Conservation (phyloP, 2,888 invertebrate genomes). For the Allacma fusca region DNA sequence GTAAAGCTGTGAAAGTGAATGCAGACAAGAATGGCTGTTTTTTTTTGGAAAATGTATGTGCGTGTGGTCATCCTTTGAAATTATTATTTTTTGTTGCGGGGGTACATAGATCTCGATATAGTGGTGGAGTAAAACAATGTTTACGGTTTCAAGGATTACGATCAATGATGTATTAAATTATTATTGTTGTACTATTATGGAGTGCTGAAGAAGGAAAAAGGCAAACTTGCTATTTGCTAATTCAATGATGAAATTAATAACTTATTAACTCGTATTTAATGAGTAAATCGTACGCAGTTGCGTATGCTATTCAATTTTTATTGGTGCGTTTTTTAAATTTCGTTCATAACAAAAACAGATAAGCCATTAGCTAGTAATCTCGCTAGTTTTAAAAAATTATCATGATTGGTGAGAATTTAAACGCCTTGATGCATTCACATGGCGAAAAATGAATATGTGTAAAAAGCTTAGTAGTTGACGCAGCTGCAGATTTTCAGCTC, state of each 20-base stretch:
- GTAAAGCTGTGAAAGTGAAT: constrained; percentile 10
- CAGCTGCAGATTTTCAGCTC: too few relatives aligned
- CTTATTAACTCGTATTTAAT: constrained; percentile 38
- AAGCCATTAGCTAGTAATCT: too few relatives aligned
- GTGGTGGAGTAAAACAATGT: constrained; percentile 10
- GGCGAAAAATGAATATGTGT: too few relatives aligned
- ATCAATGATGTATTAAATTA: constrained; percentile 22
- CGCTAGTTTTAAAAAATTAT: too few relatives aligned
- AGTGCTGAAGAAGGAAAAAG: constrained; percentile 12
- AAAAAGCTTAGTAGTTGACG: too few relatives aligned
- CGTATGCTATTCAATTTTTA: constrained; percentile 28
- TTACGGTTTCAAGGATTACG: not conserved
- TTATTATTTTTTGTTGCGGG: constrained; percentile 19
- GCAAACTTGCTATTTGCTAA: constrained; percentile 15
- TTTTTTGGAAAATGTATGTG: constrained; percentile 13
- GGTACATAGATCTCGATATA: constrained; percentile 29
- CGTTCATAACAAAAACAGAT: not conserved
- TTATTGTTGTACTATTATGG: constrained; percentile 27
- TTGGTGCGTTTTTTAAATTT: not conserved
- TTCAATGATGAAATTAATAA: constrained; percentile 40
- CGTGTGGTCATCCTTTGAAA: not conserved
- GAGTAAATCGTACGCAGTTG: constrained; percentile 38
- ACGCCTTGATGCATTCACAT: too few relatives aligned
- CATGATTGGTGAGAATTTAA: too few relatives aligned
- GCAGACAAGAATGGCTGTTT: not conserved